phyloP scores from a whole-genome alignment of 2,797 vertebrate genomes.

The Linurgus olivaceus region DNA sequence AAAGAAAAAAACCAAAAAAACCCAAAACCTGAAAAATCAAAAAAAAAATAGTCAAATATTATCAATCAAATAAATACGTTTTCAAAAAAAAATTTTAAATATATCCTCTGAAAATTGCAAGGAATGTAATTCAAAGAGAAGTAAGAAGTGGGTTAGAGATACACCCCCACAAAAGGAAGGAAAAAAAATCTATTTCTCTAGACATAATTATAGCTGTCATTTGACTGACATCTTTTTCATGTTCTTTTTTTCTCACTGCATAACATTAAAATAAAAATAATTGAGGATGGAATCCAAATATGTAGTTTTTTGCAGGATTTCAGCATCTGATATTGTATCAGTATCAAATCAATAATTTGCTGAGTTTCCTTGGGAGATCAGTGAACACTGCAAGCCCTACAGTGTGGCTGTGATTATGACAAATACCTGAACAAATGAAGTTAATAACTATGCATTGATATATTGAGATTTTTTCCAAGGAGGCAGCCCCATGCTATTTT shows the following conservation, averaged over 20 bases:
- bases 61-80: background rate
- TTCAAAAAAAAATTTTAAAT: background rate
- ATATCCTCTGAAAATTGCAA: background rate
- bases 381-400: background rate
- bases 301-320: background rate
- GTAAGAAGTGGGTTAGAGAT: background rate
- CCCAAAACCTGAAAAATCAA: background rate
- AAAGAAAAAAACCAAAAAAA: rapidly evolving
- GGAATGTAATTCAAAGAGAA: background rate
- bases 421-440: slow-evolving; percentile 4
- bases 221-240: background rate
- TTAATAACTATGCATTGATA: background rate
- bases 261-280: background rate
- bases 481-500: background rate
- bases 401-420: background rate
- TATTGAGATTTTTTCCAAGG: background rate
- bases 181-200: background rate
- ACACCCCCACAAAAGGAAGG: background rate
- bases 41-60: background rate
- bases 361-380: background rate
- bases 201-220: background rate
- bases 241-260: background rate
- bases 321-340: background rate
- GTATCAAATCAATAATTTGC: background rate
- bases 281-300: background rate